Base-by-base conservation (phyloP, 2,113 vertebrate species). In the Sinocyclocheilus rhinocerous region DNA sequence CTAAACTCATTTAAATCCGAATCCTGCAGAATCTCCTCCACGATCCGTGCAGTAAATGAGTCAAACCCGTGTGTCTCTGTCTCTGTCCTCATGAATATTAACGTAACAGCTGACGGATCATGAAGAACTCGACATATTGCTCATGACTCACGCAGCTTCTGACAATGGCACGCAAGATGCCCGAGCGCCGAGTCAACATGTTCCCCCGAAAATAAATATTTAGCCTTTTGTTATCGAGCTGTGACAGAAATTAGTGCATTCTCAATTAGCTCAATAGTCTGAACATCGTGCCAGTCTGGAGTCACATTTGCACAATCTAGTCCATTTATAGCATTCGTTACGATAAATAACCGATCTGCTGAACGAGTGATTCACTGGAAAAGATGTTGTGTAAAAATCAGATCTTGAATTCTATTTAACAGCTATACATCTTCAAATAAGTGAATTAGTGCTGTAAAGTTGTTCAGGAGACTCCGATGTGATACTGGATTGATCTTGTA, bases 171-270 rank as follows among this genome's bases (percentile, higher is more conserved):
- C 24, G 59, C 59, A 67, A 81, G 79, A 81, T 81, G 79, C 48
- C 77, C n/a, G 59, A 67, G 59, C 39, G 8, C n/a, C 5, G 81
- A 69, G 80, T 82, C 81, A 82, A 82, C 61, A 52, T 82, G 63
- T 82, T 52, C 65, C 6, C 42, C 18, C 6, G 1, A 50, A 83
- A 83, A 70, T 83, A 70, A 70, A 70, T 83, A 83, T 83, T 83
- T 33, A 55, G 10, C 26, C 65, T 70, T 70, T 83, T 70, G 81
- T 83, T 55, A 83, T 55, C 6, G 81, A 55, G 79, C 78, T 80
- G 78, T 80, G n/a, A 80, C 55, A 63, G 9, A 63, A 24, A 80
- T 80, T n/a, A 63, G 22, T 10, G 36, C 1, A 1, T 11, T 67
- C 81, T 70, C 48, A n/a, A 55, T 83, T 36, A 65, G n/a, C 59